Base-by-base conservation (phyloP, 2,888 invertebrate species). In the Cosmia trapezina region DNA sequence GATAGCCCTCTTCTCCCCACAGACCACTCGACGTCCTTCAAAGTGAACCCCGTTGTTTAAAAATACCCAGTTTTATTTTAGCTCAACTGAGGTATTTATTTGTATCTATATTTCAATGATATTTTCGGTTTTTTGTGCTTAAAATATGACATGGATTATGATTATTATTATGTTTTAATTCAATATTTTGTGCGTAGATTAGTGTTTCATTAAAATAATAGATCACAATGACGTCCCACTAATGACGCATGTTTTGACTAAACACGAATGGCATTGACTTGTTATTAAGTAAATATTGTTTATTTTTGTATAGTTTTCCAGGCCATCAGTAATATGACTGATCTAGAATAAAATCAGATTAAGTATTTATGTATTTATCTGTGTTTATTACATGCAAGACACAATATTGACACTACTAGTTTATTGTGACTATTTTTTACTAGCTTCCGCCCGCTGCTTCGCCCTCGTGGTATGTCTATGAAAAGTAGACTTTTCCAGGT, bases 231-330 rank as follows among this genome's bases (percentile, higher is more conserved):
- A 86, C 73, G 68, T 60, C 56, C 69, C 65, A 51, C 56, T 73
- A 59, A 67, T 81, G 84, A 82, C 85, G 84, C 80, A 62, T 77
- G 82, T 76, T 80, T 77, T 84, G 59, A 66, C 64, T 69, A 60
- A 83, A 60, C 45, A 45, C 45, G 22, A 65, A 62, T 65, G 77
- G 76, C 82, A 81, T 76, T 81, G 80, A 80, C 66, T 79, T 70
- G 60, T 65, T 65, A 64, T 28, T 65, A 47, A 56, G 75, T 81
- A 83, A 83, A 83, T 81, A 83, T 81, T 81, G 65, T 81, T 83
- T 57, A 64, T 57, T 65, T 61, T 62, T 65, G 53, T 28, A 28
- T 28, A 28, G 1, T 28, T 65, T 73, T 41, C 61, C 63, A 78
- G 59, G 59, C 19, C 33, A 73, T 63, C 59, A 54, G 51, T 62